phyloP scores from a whole-genome alignment of 2,888 invertebrate species.

The Drosophila dives region DNA sequence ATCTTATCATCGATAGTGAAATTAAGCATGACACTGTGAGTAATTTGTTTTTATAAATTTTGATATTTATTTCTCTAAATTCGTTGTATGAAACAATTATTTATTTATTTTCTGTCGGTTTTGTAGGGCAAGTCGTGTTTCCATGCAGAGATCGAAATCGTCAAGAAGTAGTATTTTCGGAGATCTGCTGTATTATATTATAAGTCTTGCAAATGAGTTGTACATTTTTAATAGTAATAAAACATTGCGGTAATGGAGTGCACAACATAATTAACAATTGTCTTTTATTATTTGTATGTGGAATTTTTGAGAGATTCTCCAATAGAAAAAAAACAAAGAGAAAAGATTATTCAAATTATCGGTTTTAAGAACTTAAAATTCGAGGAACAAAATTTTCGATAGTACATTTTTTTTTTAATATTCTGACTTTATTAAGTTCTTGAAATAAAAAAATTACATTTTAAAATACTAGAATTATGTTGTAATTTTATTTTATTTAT shows the following conservation, averaged over 20 bases:
- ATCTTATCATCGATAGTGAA: conserved; percentile 81
- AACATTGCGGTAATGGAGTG: conserved; percentile 57
- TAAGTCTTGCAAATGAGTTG: conserved; percentile 67
- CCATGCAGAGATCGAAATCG: conserved; percentile 81
- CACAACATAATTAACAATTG: conserved; percentile 25
- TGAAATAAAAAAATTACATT: not conserved
- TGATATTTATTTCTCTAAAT: not conserved
- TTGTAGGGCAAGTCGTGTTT: conserved; percentile 83
- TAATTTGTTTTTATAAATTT: not conserved
- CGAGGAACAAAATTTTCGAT: too few species aligned
- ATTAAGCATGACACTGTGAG: conserved; percentile 85
- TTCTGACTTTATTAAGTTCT: not conserved
- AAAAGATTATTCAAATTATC: not conserved
- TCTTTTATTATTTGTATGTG: not conserved
- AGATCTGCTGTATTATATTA: conserved; percentile 23
- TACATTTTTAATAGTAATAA: conserved; percentile 44
- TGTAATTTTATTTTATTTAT: not conserved
- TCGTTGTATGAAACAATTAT: not conserved
- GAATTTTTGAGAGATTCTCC: not conserved
- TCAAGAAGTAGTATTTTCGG: conserved; percentile 64
- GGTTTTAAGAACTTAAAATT: not conserved
- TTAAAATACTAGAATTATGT: not conserved
- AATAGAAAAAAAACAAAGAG: not conserved
- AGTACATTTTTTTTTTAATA: too few species aligned
- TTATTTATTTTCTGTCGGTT: not conserved